Percentiles rank a stretch among this genome's conserved stretches.
Evolutionary conservation across 2,888 invertebrate genomes (phyloP).

Genomic region (Drosophila nigricruria): DNA sequence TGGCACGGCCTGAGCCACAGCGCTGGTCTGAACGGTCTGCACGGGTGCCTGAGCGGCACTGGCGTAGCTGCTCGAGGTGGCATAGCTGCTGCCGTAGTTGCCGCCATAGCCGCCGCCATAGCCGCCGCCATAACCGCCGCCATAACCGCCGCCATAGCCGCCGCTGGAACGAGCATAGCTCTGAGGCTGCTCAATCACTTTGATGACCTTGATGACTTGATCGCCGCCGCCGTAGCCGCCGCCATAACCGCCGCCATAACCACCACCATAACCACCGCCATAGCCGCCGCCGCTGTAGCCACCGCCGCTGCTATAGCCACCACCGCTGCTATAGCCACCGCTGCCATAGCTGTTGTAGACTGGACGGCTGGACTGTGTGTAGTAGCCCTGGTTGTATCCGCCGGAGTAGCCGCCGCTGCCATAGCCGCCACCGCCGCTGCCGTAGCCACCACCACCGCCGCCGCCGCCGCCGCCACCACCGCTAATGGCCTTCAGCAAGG

Average conservation of each 20-base stretch:
- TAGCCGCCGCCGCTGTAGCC: neutral
- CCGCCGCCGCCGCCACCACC: constrained; percentile 58
- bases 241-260: constrained; percentile 23
- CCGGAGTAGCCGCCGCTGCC: constrained; percentile 59
- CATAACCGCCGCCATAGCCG: constrained; percentile 47
- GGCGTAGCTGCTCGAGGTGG: constrained; percentile 57
- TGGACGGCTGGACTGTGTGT: constrained; percentile 65
- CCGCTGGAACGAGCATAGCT: constrained; percentile 42
- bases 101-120: constrained; percentile 49
- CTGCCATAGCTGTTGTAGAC: constrained; percentile 55
- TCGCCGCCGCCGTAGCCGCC: constrained; percentile 43
- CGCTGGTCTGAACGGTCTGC: constrained; percentile 19
- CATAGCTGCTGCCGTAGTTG: constrained; percentile 45
- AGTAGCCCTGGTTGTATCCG: constrained; percentile 64
- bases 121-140: constrained; percentile 32
- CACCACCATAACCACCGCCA: constrained; percentile 33
- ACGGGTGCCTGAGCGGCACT: constrained; percentile 38
- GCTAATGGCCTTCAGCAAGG: constrained; percentile 70
- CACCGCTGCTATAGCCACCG: constrained; percentile 37
- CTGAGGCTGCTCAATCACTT: constrained; percentile 77
- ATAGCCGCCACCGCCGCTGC: constrained; percentile 35
- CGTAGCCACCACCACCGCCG: constrained; percentile 24
- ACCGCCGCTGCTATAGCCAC: constrained; percentile 36
- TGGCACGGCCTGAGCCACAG: constrained; percentile 34
- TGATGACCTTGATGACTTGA: constrained; percentile 76